Evolutionary conservation across 2,113 vertebrate genomes (phyloP).

Genomic region (Poeciliopsis turrubarensis): DNA sequence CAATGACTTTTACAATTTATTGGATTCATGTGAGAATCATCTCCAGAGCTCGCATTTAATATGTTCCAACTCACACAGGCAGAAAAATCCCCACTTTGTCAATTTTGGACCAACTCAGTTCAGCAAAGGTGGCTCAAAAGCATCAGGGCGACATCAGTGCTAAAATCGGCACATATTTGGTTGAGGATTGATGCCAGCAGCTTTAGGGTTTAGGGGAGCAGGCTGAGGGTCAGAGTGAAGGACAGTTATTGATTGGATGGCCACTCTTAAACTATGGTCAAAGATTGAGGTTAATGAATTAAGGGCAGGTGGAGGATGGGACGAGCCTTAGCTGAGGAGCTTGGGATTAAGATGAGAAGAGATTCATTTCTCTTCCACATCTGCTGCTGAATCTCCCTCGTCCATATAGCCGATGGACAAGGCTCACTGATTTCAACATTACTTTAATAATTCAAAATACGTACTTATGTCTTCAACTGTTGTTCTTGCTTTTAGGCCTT

Average conservation of each 20-base stretch:
- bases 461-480: neutral
- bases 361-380: conserved; percentile 22
- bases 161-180: conserved; percentile 9
- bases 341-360: neutral
- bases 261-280: conserved; percentile 45
- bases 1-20: too few species aligned
- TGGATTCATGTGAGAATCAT: too few species aligned
- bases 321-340: neutral
- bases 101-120: neutral
- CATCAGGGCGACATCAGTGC: conserved; percentile 1
- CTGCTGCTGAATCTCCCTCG: neutral
- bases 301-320: conserved; percentile 37
- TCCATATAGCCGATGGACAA: neutral
- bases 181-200: conserved; percentile 42
- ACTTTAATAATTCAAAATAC: neutral
- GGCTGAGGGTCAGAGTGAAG: conserved; percentile 37
- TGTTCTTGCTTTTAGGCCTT: neutral
- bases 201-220: conserved; percentile 12
- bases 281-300: conserved; percentile 48
- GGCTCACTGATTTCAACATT: neutral
- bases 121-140: neutral
- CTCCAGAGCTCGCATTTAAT: too few species aligned
- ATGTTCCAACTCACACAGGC: too few species aligned
- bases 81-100: neutral
- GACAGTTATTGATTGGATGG: conserved; percentile 25